Base-by-base conservation (phyloP, 1,140 invertebrate genomes). In the Drosophila mojavensis region DNA sequence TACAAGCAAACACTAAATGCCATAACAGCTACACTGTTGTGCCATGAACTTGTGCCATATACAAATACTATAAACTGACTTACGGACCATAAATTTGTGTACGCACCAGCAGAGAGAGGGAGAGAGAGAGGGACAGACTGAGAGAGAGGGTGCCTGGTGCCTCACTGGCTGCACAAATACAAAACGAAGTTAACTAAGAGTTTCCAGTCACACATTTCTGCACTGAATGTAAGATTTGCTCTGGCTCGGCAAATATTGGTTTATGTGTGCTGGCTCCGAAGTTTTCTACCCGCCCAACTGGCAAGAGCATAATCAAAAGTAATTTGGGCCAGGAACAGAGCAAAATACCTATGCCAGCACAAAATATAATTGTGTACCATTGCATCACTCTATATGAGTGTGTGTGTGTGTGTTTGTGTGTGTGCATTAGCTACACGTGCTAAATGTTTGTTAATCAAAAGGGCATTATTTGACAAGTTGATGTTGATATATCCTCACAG, bases 61-160 rank as follows among this genome's bases (percentile, higher is more conserved):
- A 84, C 74, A 84, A 84, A 80, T 79, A 84, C 74, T 81, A 71
- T 85, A 88, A 82, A 88, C 83, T 79, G 75, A 79, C 79, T 88
- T 82, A 63, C 64, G 67, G 20, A 30, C 70, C 75, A 77, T 86
- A 86, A 86, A 86, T 60, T 75, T 67, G 56, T 47, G 50, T 66
- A 59, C 39, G 28, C 48, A 63, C 68, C 6, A 20, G 20, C 20
- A 9, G 20, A 17, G 11, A 60, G 39, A 41, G 39, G 13, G 41
- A 43, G 41, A 13, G 41, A 41, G 41, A 43, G 41, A 13, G 41
- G 9, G 20, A 17, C 9, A 60, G 26, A 41, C 47, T 2, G 39
- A 41, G 39, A 13, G 2, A 5, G 43, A 45, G 43, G 7, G 43
- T 9, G 43, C 10, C 65, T 69, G 13, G 36, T 62, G 45, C 6